Conservation (phyloP, 2,113 vertebrate genomes). For the Dipodomys stephensi region DNA sequence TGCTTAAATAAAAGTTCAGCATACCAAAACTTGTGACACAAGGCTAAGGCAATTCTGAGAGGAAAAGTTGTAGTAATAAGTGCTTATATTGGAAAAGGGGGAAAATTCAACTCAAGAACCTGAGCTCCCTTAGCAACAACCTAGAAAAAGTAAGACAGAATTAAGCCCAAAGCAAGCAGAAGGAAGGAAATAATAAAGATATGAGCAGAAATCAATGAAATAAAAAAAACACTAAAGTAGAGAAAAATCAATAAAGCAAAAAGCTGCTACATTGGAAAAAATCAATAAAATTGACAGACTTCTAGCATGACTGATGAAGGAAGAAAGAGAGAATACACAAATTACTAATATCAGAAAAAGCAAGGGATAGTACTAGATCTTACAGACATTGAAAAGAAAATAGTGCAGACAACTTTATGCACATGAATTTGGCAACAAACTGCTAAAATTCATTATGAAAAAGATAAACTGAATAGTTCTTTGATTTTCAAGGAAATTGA, state of each 20-base stretch:
- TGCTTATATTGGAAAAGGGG: conserved; percentile 13
- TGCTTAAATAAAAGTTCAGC: background rate
- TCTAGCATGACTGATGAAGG: conserved; percentile 55
- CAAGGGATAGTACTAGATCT: background rate
- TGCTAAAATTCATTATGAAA: background rate
- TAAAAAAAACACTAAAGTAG: conserved; percentile 59
- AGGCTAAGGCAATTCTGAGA: conserved; percentile 67
- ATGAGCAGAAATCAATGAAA: conserved; percentile 56
- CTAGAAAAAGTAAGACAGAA: conserved; percentile 8
- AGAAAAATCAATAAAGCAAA: conserved; percentile 73
- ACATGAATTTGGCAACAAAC: conserved; percentile 14
- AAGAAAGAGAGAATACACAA: conserved; percentile 49
- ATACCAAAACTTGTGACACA: background rate
- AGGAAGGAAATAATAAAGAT: conserved; percentile 71
- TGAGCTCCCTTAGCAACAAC: background rate
- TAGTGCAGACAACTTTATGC: background rate
- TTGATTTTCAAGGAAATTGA: conserved; percentile 12
- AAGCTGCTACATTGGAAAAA: conserved; percentile 63
- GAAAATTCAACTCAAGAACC: background rate
- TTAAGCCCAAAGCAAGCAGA: conserved; percentile 44
- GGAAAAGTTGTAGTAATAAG: conserved; percentile 60
- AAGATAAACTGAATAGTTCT: background rate
- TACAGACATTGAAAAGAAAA: conserved; percentile 9
- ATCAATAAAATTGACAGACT: conserved; percentile 71
- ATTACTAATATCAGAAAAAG: conserved; percentile 55